These are phyloP conservation scores for Geotrypetes seraphini DNA, from an alignment of 2,797 vertebrate genomes.

Conservation along the genomic window DNA sequence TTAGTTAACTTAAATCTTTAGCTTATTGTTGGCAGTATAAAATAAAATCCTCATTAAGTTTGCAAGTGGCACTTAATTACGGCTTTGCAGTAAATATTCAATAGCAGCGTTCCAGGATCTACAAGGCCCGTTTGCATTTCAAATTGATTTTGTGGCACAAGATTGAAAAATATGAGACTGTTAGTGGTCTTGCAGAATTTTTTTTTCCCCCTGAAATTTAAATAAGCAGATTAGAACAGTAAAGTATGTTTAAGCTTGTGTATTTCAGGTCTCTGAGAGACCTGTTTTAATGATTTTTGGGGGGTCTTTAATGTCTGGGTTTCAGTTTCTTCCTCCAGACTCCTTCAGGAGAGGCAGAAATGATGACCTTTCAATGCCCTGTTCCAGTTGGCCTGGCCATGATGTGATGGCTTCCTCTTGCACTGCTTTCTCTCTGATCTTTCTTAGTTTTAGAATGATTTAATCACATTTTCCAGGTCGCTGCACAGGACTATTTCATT, in stretches of 20 bases:
- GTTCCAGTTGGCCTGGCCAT: too few relatives aligned
- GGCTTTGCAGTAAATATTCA: conserved; percentile 6
- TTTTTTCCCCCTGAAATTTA: neutral
- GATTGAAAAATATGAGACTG: neutral
- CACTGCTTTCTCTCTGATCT: too few relatives aligned
- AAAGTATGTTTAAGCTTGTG: neutral
- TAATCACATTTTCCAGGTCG: too few relatives aligned
- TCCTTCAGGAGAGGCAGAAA: conserved; percentile 1
- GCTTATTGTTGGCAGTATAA: conserved; percentile 3
- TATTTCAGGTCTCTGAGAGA: conserved; percentile 2
- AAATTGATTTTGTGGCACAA: conserved; percentile 9
- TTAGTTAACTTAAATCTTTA: conserved; percentile 9
- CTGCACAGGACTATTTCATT: too few relatives aligned
- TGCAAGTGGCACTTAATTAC: conserved; percentile 8
- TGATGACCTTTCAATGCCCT: too few relatives aligned
- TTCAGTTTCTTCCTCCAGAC: conserved; percentile 3
- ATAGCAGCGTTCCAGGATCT: conserved; percentile 10
- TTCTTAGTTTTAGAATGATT: too few relatives aligned
- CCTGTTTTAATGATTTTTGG: conserved; percentile 1
- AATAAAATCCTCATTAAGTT: conserved; percentile 9
- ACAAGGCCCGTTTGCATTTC: conserved; percentile 7
- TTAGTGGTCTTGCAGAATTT: neutral
- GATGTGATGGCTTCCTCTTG: too few relatives aligned
- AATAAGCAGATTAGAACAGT: neutral
- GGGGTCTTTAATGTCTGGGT: conserved; percentile 1